Base-by-base conservation (phyloP, 2,888 invertebrate species). In the Calephelis perditalis region DNA sequence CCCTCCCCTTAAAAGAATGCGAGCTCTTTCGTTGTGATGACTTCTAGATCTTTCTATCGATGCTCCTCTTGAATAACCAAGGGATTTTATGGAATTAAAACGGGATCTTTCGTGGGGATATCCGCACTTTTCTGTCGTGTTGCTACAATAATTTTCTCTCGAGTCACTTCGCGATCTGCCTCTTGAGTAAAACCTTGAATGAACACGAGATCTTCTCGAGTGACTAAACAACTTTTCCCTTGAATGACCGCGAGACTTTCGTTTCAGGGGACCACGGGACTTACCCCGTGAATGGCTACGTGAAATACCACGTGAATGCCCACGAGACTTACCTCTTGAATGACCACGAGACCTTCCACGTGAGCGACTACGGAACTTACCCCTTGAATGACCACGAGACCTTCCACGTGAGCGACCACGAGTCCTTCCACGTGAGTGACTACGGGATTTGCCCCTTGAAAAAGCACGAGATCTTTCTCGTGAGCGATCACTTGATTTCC, bases 221-320 rank as follows among this genome's bases (percentile, higher is more conserved):
- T 63, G 45, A 3, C 62, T 59, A 54, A 65, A 58, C 35, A 67
- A 65, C 40, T 46, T 58, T 11, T 49, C 58, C 45, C 64, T 57
- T 7, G 67, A 66, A 8, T 43, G 59, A 5, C 60, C 68, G 36
- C 65, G 63, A 7, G 71, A 70, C 49, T 60, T 63, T 37, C 61
- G 66, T 37, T 66, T 59, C 0, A 68, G 70, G n/a, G 46, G 54
- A 0, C 58, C 63, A 1, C 64, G 63, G 5, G 68, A 71, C 12
- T 37, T 58, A 5, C 44, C 61, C 43, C 62, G 36, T 10, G 64
- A 67, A 26, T 11, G 47, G 0, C 49, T 57, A 12, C 63, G 15
- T 6, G 66, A 67, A 52, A 26, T 61, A 8, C 62, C 59, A 37
- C 65, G 65, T 6, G 70, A 67, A 7, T 52, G 59, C 3, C 49